Evolutionary conservation across 2,797 vertebrate species (phyloP).

Genomic region (Diglossa cyanea): DNA sequence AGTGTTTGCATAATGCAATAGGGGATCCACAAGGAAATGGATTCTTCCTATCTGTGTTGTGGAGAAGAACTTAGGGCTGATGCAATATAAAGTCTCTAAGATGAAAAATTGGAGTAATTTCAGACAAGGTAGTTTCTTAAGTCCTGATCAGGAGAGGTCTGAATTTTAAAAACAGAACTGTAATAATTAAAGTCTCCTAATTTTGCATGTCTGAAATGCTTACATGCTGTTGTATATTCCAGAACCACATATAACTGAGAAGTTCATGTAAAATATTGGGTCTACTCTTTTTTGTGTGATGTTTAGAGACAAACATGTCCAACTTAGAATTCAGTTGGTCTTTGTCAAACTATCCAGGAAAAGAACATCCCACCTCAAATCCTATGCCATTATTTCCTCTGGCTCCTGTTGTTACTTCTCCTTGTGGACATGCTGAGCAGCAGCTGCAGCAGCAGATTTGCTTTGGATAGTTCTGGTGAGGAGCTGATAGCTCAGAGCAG

Average conservation of each 20-base stretch:
- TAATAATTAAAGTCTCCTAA: background rate
- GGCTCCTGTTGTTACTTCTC: background rate
- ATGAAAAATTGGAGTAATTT: background rate
- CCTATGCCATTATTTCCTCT: background rate
- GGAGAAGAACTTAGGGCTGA: background rate
- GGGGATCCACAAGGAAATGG: background rate
- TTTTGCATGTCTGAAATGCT: background rate
- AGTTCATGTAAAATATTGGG: rapidly evolving
- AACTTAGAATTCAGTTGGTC: background rate
- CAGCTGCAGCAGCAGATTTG: background rate
- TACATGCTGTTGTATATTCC: background rate
- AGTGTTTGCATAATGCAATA: background rate
- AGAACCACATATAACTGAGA: background rate
- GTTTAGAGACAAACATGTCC: background rate
- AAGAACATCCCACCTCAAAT: background rate
- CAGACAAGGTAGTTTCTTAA: background rate
- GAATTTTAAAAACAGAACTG: background rate
- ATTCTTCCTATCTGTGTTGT: background rate
- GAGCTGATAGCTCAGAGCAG: background rate
- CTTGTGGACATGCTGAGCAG: background rate
- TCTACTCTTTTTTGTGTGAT: background rate
- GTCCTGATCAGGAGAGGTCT: background rate
- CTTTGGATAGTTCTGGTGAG: background rate
- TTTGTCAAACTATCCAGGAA: background rate
- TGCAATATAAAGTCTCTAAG: background rate